phyloP scores from a whole-genome alignment of 1,140 invertebrate genomes.

The Rhopalosiphum padi region DNA sequence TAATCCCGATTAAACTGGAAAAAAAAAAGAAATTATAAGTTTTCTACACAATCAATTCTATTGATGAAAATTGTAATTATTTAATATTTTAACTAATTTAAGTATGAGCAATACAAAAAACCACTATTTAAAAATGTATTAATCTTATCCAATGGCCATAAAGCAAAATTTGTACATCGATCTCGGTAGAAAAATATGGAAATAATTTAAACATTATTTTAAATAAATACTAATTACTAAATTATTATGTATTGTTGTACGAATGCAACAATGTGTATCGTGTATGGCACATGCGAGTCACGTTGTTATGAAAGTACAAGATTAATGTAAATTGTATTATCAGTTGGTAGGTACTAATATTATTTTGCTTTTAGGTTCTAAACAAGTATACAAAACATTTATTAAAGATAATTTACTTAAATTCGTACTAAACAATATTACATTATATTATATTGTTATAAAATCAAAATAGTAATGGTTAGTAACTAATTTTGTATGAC shows the following conservation, averaged over 20 bases:
- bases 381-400: not conserved
- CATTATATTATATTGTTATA: constrained; percentile 13
- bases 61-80: not conserved
- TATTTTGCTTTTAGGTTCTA: not conserved
- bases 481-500: constrained; percentile 16
- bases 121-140: not conserved
- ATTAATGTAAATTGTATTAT: not conserved
- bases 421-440: not conserved
- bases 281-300: not conserved
- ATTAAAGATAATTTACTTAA: not conserved
- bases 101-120: not conserved
- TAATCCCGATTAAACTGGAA: not conserved
- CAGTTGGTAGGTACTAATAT: not conserved
- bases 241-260: not conserved
- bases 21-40: not conserved
- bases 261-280: not conserved
- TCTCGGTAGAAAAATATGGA: not conserved
- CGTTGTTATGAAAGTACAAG: not conserved
- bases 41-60: not conserved
- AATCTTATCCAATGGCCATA: not conserved
- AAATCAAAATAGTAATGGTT: constrained; percentile 7
- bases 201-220: not conserved
- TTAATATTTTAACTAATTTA: not conserved
- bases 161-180: not conserved
- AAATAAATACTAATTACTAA: not conserved